Base-by-base conservation (phyloP, 2,113 vertebrate genomes). In the Phaetusa simplex region DNA sequence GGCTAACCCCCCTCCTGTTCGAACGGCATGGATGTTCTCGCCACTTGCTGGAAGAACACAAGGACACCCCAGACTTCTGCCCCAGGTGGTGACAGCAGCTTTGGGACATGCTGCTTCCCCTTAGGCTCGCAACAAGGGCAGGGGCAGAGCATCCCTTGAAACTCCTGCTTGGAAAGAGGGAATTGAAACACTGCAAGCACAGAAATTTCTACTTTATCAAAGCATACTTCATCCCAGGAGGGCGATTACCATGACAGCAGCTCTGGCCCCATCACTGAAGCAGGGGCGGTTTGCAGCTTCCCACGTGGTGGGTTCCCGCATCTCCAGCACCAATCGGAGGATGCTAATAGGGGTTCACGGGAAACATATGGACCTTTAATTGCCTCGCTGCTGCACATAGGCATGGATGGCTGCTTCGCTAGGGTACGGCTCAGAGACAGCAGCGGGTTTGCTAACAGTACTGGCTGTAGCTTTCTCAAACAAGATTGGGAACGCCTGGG, bases 161-260 rank as follows among this genome's bases (percentile, higher is more conserved):
- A 77, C 10, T 64, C 43, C 58, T n/a, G n/a, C 53, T 69, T 65
- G 49, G 40, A 36, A 90, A 42, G 43, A 81, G 30, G 43, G 42
- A 43, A 65, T 3, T 2, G 11, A 26, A 83, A 18, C 14, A n/a
- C 13, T 0, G 5, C 23, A 45, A 69, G 30, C 43, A 65, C 22
- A 29, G 13, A 42, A n/a, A 59, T 72, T 27, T 12, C 27, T 30
- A 1, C 23, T 38, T 47, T 23, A 17, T 56, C n/a, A 3, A 2
- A 73, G 59, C 43, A 65, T 11, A 34, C 26, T 49, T 72, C 40
- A 69, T 10, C 71, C 76, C 80, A 55, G 71, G 40, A 72, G 49
- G 32, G 58, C 0, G 0, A 72, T 59, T 15, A 32, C 0, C 0
- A 3, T 8, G 66, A 55, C 30, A 8, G 42, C 3, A 5, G 61